A percentile compares a stretch with the other conserved stretches of the same genome.
phyloP scores from a whole-genome alignment of 2,113 vertebrate species.

The Carollia perspicillata region DNA sequence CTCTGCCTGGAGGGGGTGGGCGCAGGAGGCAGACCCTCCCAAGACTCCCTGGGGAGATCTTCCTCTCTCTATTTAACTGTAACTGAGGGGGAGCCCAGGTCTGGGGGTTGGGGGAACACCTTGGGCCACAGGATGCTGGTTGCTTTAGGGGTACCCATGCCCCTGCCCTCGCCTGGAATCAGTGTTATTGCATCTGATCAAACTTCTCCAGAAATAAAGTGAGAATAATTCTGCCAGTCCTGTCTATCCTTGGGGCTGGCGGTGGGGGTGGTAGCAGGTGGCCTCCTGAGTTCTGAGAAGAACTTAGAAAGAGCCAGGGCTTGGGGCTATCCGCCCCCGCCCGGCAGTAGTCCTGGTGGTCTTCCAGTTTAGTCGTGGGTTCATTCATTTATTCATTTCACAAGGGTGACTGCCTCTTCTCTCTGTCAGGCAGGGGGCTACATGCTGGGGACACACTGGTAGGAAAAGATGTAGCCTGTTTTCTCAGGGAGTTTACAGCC shows the following conservation, averaged over 20 bases:
- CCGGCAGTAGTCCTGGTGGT: not conserved
- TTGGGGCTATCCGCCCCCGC: not conserved
- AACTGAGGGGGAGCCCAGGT: constrained; percentile 60
- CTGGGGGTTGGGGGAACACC: constrained; percentile 29
- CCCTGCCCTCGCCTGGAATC: constrained; percentile 74
- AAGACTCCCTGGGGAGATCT: constrained; percentile 47
- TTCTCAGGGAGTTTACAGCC: not conserved
- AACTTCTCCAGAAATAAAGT: constrained; percentile 82
- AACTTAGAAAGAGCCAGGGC: not conserved
- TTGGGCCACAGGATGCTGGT: constrained; percentile 66
- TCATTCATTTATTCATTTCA: not conserved
- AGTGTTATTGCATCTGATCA: constrained; percentile 84
- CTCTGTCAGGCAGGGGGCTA: not conserved
- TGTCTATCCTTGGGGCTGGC: constrained; percentile 17
- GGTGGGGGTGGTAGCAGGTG: not conserved
- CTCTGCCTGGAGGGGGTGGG: constrained; percentile 38
- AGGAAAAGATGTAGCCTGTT: not conserved
- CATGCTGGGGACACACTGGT: not conserved
- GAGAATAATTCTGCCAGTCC: constrained; percentile 71
- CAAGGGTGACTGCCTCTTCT: not conserved
- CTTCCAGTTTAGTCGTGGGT: not conserved
- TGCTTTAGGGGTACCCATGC: constrained; percentile 69
- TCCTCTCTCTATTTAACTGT: constrained; percentile 75
- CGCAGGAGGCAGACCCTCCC: constrained; percentile 52
- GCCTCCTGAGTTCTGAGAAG: not conserved